Evolutionary conservation across 1,140 invertebrate species (phyloP).

Genomic region (Riptortus pedestris): DNA sequence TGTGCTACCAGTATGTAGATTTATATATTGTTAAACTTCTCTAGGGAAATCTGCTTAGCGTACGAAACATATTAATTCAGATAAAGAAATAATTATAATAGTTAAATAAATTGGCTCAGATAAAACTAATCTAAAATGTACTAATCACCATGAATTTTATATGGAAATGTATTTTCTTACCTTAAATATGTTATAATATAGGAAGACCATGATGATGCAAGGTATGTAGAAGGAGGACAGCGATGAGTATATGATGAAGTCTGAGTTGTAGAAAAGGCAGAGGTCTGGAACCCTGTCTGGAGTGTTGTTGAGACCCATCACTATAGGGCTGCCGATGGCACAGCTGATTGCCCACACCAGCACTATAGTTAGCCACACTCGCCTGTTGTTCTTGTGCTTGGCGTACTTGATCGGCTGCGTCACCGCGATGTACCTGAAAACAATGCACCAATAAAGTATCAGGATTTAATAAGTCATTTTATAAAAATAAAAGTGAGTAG

Average conservation of each 20-base stretch:
- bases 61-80: too few relatives aligned
- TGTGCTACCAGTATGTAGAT: too few relatives aligned
- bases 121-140: too few relatives aligned
- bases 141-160: too few relatives aligned
- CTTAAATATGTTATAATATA: conserved; percentile 97
- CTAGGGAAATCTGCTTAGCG: too few relatives aligned
- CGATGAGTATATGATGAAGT: conserved; percentile 97
- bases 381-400: conserved; percentile 91
- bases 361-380: conserved; percentile 90
- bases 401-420: conserved; percentile 98
- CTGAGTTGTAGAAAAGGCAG: conserved; percentile 93
- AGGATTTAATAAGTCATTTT: neutral
- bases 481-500: conserved; percentile 6
- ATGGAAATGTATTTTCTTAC: too few relatives aligned
- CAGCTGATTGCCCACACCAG: conserved; percentile 93
- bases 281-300: conserved; percentile 61
- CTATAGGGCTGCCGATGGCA: conserved; percentile 93
- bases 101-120: too few relatives aligned
- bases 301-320: conserved; percentile 87
- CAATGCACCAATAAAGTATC: too few relatives aligned
- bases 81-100: too few relatives aligned
- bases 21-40: too few relatives aligned
- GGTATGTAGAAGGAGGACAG: conserved; percentile 98
- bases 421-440: conserved; percentile 89
- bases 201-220: conserved; percentile 95